Conservation (phyloP, 2,888 invertebrate species). For the Synergus itoensis region DNA sequence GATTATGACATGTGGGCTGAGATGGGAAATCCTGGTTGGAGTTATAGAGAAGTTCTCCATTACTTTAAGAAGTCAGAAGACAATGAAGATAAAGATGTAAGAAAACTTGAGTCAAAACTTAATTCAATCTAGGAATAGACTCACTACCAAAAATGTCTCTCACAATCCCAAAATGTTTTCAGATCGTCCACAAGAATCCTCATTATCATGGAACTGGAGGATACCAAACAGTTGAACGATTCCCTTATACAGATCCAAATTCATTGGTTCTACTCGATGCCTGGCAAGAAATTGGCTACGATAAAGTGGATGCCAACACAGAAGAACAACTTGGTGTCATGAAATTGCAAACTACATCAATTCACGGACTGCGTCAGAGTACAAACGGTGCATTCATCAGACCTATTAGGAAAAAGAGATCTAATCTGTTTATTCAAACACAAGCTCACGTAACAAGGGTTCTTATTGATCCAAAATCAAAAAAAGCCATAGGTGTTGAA, state of each 20-base stretch:
- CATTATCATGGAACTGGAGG: slow-evolving; percentile 82
- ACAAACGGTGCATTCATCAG: slow-evolving; percentile 84
- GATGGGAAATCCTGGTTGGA: slow-evolving; percentile 80
- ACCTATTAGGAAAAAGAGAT: slow-evolving; percentile 81
- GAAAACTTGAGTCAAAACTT: slow-evolving; percentile 18
- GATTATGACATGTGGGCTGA: slow-evolving; percentile 81
- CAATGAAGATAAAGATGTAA: slow-evolving; percentile 68
- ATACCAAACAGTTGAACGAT: slow-evolving; percentile 83
- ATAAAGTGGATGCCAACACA: slow-evolving; percentile 81
- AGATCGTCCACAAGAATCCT: slow-evolving; percentile 73
- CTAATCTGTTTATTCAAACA: slow-evolving; percentile 76
- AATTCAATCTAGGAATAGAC: background rate
- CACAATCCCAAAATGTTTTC: slow-evolving; percentile 41
- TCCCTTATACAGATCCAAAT: slow-evolving; percentile 82
- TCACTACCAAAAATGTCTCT: background rate
- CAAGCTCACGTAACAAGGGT: slow-evolving; percentile 79
- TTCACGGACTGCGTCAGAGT: slow-evolving; percentile 82
- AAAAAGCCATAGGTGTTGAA: slow-evolving; percentile 77
- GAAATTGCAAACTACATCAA: slow-evolving; percentile 82
- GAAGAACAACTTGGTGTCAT: slow-evolving; percentile 82
- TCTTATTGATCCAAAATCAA: slow-evolving; percentile 78
- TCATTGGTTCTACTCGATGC: slow-evolving; percentile 81
- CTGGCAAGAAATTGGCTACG: slow-evolving; percentile 83
- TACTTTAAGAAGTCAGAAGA: slow-evolving; percentile 81
- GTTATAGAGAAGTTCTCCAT: slow-evolving; percentile 78